Evolutionary conservation across 2,797 vertebrate genomes (phyloP).

Genomic region (Mus minutoides): DNA sequence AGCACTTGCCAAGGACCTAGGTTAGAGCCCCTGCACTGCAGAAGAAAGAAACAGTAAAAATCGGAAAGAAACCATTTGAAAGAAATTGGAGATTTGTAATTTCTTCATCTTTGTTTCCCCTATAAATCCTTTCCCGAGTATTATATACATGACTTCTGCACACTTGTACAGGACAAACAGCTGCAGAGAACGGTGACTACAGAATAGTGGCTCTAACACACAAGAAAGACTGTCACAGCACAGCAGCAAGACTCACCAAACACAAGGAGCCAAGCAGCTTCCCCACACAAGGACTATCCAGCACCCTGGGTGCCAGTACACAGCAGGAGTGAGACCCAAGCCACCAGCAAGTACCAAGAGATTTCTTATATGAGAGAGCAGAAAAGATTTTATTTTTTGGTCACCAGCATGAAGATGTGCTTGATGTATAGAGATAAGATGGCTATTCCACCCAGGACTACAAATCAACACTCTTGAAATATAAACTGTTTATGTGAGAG

Average conservation of each 20-base stretch:
- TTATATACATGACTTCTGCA: neutral
- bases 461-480: neutral
- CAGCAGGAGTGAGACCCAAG: neutral
- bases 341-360: neutral
- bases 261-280: neutral
- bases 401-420: neutral
- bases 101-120: neutral
- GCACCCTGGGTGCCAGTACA: too few species aligned
- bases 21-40: neutral
- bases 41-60: neutral
- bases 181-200: neutral
- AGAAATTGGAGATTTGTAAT: slow-evolving; percentile 26
- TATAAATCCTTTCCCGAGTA: neutral
- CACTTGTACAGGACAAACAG: neutral
- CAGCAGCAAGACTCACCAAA: neutral
- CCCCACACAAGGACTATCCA: neutral
- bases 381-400: neutral
- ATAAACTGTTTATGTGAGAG: neutral
- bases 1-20: neutral
- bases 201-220: neutral
- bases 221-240: neutral
- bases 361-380: neutral
- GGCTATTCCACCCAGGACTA: neutral
- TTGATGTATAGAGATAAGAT: neutral
- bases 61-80: neutral